A percentile compares a stretch with the other conserved stretches of the same genome.
Conservation (phyloP, 2,797 vertebrate genomes). For the Manis crassicaudata region DNA sequence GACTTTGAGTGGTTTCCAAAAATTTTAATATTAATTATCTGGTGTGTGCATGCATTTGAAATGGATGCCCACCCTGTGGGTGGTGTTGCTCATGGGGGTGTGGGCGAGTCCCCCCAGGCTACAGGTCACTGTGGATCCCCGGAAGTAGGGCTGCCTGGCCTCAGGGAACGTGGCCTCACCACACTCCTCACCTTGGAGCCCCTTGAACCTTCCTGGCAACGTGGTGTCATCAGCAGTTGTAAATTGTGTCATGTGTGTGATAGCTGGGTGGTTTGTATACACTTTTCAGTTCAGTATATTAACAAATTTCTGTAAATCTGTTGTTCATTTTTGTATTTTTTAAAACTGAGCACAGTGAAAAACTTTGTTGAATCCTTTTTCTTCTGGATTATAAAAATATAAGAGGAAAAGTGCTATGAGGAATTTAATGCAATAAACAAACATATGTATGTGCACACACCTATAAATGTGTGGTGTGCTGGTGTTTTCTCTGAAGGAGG, state of each 20-base stretch:
- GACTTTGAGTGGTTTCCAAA: background rate
- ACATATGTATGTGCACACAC: background rate
- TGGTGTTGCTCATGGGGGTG: background rate
- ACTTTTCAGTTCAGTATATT: background rate
- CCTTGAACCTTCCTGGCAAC: background rate
- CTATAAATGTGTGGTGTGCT: fast-evolving
- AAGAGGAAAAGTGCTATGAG: conserved; percentile 33
- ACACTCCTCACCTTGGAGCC: fast-evolving
- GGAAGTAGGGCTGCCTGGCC: background rate
- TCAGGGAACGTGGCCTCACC: background rate
- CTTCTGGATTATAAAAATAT: conserved; percentile 63
- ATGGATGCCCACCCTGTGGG: background rate
- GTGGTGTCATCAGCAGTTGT: background rate
- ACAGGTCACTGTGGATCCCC: fast-evolving
- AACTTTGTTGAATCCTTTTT: conserved; percentile 55
- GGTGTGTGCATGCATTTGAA: background rate
- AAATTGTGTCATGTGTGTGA: fast-evolving
- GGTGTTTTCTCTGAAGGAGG: background rate
- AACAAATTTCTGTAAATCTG: background rate
- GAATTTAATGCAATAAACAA: conserved; percentile 69
- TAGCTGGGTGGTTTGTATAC: background rate
- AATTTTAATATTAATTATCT: background rate
- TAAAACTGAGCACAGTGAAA: conserved; percentile 48
- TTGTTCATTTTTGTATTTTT: conserved; percentile 70
- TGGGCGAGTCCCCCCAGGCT: background rate